Base-by-base conservation (phyloP, 2,888 invertebrate species). In the Acronicta aceris region DNA sequence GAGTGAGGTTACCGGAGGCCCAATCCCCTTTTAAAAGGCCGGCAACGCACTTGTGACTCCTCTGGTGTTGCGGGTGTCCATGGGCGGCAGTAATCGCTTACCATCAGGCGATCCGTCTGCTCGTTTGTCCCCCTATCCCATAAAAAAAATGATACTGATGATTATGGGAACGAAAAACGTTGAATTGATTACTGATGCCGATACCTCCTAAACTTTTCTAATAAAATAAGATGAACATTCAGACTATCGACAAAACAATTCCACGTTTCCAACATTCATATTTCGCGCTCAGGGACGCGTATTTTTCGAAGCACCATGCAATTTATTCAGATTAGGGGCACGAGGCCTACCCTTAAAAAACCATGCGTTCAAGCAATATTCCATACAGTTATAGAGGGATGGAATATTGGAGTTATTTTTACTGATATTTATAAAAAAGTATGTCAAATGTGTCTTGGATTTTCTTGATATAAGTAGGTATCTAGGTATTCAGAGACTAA, bases 271-370 rank as follows among this genome's bases (percentile, higher is more conserved):
- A 36, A 36, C 38, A 38, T 38, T 38, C 5, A 13, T 0, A 6
- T n/a, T n/a, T 38, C 5, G 38, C 38, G 6, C 38, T n/a, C 38
- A 6, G 38, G 38, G 38, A 4, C 38, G n/a, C 38, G 38, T 5
- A 38, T 30, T 41, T 30, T 5, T 13, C 9, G 13, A 25, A 15
- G n/a, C 7, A 27, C 42, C 17, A n/a, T 40, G 53, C 21, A 27
- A 65, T 66, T 59, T 53, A 25, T 66, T 66, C 30, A 38, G 5
- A 59, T 54, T 38, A 40, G 45, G 53, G 41, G 43, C 17, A 38
- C 41, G 38, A 27, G 12, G 13, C 36, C 36, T 53, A 27, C 46
- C 9, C 30, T 25, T 46, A n/a, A n/a, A 55, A 55, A 48, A 52
- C 61, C 3, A 36, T 36, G 48, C 42, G 16, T 60, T 9, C 10